A percentile compares a stretch with the other conserved stretches of the same genome.
Conservation (phyloP, 2,797 vertebrate species). For the Lepilemur septentrionalis region DNA sequence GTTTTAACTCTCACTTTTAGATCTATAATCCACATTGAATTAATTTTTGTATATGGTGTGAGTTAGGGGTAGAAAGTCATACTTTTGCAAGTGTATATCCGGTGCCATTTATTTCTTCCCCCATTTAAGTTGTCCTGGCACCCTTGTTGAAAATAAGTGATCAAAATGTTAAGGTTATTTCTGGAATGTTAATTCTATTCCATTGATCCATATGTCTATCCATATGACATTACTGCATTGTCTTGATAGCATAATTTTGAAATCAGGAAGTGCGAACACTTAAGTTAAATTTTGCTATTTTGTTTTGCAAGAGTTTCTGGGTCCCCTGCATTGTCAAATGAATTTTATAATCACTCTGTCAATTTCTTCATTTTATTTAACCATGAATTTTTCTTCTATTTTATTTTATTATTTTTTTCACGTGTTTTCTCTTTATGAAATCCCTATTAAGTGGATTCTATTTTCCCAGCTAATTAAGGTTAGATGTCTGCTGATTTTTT, state of each 20-base stretch:
- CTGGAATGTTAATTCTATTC: neutral
- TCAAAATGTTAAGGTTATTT: neutral
- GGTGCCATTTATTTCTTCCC: neutral
- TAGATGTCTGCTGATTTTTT: neutral
- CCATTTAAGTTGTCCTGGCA: neutral
- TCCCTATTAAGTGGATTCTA: neutral
- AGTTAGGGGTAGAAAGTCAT: neutral
- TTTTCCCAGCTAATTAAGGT: neutral
- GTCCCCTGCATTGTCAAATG: neutral
- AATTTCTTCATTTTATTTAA: neutral
- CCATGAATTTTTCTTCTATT: neutral
- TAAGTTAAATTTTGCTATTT: neutral
- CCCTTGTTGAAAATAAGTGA: neutral
- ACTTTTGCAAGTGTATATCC: neutral
- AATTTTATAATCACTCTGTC: neutral
- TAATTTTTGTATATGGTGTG: neutral
- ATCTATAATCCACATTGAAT: neutral
- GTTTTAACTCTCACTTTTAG: neutral
- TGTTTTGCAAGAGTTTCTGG: neutral
- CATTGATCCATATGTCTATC: neutral
- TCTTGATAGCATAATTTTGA: neutral
- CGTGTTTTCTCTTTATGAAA: neutral
- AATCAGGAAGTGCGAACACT: neutral
- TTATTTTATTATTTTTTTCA: neutral
- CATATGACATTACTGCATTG: neutral